These are phyloP conservation scores for Malurus melanocephalus DNA, from an alignment of 2,113 vertebrate species.

Conservation along the genomic window DNA sequence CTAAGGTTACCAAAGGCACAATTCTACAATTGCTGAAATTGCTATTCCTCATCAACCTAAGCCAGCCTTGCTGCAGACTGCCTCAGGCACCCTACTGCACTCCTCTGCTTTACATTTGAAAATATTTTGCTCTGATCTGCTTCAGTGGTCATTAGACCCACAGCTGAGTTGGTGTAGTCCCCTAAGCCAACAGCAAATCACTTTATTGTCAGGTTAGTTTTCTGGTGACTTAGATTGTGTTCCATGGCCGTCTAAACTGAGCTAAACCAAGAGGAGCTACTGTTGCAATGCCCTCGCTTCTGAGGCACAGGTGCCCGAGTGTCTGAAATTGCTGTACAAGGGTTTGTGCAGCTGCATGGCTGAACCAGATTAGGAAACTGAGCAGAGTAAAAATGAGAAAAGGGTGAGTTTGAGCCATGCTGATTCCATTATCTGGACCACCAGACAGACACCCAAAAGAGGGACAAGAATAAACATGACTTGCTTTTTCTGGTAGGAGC, in stretches of 20 bases:
- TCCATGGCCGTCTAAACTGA: not conserved
- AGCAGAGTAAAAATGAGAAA: not conserved
- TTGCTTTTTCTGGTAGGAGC: not conserved
- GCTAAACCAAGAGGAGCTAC: not conserved
- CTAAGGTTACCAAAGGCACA: not conserved
- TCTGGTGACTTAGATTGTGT: not conserved
- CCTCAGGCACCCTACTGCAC: not conserved
- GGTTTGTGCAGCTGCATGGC: not conserved
- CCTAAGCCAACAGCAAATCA: not conserved
- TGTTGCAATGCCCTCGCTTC: not conserved
- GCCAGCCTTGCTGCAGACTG: not conserved
- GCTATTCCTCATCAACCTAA: not conserved
- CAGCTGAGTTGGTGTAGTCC: not conserved
- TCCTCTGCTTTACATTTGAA: not conserved
- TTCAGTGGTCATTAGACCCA: not conserved
- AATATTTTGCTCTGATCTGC: not conserved
- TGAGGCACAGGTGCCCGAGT: not conserved
- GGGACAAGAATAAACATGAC: not conserved
- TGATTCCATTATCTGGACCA: constrained; percentile 12
- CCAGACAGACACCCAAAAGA: not conserved
- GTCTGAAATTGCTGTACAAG: not conserved
- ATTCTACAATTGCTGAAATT: not conserved
- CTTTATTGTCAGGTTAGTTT: not conserved
- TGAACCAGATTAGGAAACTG: constrained; percentile 6
- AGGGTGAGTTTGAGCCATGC: not conserved